phyloP scores from a whole-genome alignment of 2,797 vertebrate genomes.

The Enteromius thamalakanensis region DNA sequence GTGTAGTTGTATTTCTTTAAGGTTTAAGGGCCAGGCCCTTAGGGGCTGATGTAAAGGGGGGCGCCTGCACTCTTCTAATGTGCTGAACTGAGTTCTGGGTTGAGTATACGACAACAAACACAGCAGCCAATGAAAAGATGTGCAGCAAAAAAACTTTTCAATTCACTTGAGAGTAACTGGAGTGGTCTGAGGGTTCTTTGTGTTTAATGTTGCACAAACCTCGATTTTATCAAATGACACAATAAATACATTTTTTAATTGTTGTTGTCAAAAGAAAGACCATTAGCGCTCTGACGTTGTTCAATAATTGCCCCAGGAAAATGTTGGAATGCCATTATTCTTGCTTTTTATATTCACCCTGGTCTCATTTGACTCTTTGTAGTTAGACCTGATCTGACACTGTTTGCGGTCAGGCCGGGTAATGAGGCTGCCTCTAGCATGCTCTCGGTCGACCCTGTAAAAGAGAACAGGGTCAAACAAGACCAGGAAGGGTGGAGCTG shows the following conservation, averaged over 20 bases:
- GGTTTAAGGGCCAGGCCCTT: constrained; percentile 48
- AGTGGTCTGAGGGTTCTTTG: not conserved
- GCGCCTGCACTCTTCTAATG: constrained; percentile 34
- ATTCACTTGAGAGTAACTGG: not conserved
- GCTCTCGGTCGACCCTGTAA: constrained; percentile 28
- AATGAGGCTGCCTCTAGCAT: constrained; percentile 33
- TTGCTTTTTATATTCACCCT: not conserved
- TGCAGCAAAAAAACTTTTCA: not conserved
- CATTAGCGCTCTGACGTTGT: constrained; percentile 18
- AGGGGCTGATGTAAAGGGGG: constrained; percentile 11
- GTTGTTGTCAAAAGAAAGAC: not conserved
- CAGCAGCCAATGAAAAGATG: constrained; percentile 46
- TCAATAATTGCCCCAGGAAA: constrained; percentile 34
- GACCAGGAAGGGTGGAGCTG: constrained; percentile 49
- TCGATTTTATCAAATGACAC: not conserved
- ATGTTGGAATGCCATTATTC: constrained; percentile 24
- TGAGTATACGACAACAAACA: constrained; percentile 50
- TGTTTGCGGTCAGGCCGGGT: constrained; percentile 37
- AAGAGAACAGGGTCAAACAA: constrained; percentile 50
- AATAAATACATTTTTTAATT: constrained; percentile 17
- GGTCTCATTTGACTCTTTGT: constrained; percentile 44
- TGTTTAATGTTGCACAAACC: constrained; percentile 11
- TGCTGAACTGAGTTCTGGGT: constrained; percentile 54
- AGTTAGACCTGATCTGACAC: constrained; percentile 21
- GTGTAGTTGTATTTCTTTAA: constrained; percentile 70